Evolutionary conservation across 2,797 vertebrate species (phyloP), one percentile per base, ranked within the genome.

Genomic region (Leptoclinus maculatus): DNA sequence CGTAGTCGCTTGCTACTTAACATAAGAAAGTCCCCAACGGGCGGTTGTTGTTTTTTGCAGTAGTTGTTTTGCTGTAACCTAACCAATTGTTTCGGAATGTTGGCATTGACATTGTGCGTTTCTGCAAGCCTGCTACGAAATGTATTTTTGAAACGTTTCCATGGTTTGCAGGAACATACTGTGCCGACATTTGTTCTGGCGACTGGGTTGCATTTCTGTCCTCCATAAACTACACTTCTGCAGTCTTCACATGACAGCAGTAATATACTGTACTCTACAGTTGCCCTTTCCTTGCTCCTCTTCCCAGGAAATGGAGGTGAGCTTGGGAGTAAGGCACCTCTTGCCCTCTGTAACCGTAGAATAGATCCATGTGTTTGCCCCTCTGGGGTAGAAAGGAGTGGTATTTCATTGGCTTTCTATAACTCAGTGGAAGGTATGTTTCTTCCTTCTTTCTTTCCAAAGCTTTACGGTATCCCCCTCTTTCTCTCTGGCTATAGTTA

Each of bases 321-420:
- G 66, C 62, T 36, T 23, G 53, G 67, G 76, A 87, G 78, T 64
- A 60, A 75, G 65, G 66, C 63, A 68, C 80, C 80, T 75, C 41
- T 84, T 70, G 59, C 70, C 78, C 80, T 78, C 60, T 62, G 66
- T 88, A 89, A 91, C 85, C 72, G 85, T 45, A 88, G 82, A 90
- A 64, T 21, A 83, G 72, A 80, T 76, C 82, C 87, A 83, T 89
- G 83, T 87, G 89, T 83, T 80, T 64, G 60, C 73, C 72, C 76
- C 76, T 84, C 66, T 85, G 87, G 80, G 89, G 82, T 76, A 29
- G 32, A 71, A 56, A 63, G 51, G 56, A 56, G 39, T 69, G 69
- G 38, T 80, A 82, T 88, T 88, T 91, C 75, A 79, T 68, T 83
- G 77, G 86, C 71, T 59, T 29, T 75, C 69, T 67, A 75, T 74